Conservation (phyloP, 2,797 vertebrate genomes). For the Lemur catta region DNA sequence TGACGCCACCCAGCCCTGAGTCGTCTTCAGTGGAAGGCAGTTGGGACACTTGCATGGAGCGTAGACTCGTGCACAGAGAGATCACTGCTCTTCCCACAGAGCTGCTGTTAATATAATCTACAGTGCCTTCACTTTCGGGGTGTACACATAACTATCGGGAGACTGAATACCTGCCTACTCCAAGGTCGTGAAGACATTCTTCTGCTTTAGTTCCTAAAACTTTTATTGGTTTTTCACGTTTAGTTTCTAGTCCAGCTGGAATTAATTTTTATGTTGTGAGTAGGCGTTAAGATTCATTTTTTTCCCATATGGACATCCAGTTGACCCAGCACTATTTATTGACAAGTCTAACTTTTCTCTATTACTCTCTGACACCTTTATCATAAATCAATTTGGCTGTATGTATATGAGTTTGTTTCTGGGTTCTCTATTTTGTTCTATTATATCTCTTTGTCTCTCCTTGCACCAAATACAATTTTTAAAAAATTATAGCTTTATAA, state of each 20-base stretch:
- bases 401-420: not conserved
- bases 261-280: not conserved
- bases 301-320: not conserved
- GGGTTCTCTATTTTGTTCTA: not conserved
- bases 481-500: not conserved
- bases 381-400: not conserved
- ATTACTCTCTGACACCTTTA: not conserved
- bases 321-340: not conserved
- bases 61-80: too few relatives aligned
- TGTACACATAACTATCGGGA: not conserved
- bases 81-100: not conserved
- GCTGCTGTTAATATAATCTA: not conserved
- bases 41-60: not conserved
- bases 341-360: not conserved
- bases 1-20: not conserved
- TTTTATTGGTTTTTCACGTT: not conserved
- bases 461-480: not conserved
- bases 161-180: not conserved
- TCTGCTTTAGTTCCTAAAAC: not conserved
- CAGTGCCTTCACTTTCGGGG: not conserved
- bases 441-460: not conserved
- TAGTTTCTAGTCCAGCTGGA: not conserved
- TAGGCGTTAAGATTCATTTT: not conserved
- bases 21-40: not conserved
- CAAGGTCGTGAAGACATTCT: not conserved